Evolutionary conservation across 1,140 invertebrate genomes (phyloP), one percentile per base, ranked within the genome.

Genomic region (Apis laboriosa): DNA sequence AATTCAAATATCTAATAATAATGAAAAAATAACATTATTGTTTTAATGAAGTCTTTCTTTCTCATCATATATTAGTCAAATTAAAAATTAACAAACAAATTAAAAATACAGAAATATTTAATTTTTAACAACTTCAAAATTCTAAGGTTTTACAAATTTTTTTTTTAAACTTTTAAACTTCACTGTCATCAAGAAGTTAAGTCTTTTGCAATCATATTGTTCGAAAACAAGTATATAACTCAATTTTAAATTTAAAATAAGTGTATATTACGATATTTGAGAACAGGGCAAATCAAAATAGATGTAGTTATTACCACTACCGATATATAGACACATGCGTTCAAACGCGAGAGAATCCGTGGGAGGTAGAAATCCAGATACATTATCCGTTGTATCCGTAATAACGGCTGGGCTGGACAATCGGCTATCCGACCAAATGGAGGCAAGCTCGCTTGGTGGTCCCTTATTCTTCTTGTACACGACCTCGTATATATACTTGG

Each of bases 401-500:
- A 78, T 83, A 83, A 83, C 77, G 76, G 67, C 60, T 43, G 43
- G 53, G 51, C 60, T 49, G 81, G 76, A 79, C 78, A 80, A 80
- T 80, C 77, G 76, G 76, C 51, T 60, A 56, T 51, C 60, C 58
- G 15, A 21, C 78, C 70, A 83, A 83, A 83, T 78, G 81, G 81
- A 83, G 68, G 81, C 53, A 53, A 73, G 79, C 81, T 83, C 81
- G 53, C 76, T 79, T 83, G 81, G 81, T 83, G 81, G 81, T 83
- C 81, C 68, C 81, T 83, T 79, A 79, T 83, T 79, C 76, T 78
- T 83, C 76, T 51, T 67, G 77, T 77, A 72, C 67, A 28, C 24
- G n/a, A 58, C 34, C 78, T 79, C 58, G 53, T 83, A 53, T 79
- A 83, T 58, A 83, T 58, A 58, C 71, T 24, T 68, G 28, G 49